Percentiles rank a stretch among this genome's conserved stretches.
Conservation (phyloP, 1,140 invertebrate genomes). For the Samia ricini region DNA sequence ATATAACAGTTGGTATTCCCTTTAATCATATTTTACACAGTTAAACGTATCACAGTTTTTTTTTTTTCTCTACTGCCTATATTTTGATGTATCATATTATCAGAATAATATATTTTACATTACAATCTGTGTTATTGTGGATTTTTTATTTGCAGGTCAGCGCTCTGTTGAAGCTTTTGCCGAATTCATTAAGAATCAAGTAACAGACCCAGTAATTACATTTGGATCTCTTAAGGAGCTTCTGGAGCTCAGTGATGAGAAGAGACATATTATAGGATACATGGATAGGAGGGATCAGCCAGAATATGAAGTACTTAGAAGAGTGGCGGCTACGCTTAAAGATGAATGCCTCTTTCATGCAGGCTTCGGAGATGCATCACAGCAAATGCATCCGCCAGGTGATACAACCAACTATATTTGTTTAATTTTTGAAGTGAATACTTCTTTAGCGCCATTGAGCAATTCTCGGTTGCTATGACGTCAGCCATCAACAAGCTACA, state of each 20-base stretch:
- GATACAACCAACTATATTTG: background rate
- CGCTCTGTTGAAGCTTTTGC: constrained; percentile 88
- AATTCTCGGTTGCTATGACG: no score
- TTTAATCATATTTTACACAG: no score
- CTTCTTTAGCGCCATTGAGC: no score
- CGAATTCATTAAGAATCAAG: constrained; percentile 92
- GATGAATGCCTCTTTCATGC: constrained; percentile 98
- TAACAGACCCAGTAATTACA: constrained; percentile 93
- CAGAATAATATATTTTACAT: no score
- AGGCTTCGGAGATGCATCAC: constrained; percentile 92
- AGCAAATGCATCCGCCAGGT: constrained; percentile 90
- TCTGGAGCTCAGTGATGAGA: constrained; percentile 90
- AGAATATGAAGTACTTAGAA: constrained; percentile 88
- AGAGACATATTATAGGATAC: constrained; percentile 95
- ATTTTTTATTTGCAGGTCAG: constrained; percentile 62
- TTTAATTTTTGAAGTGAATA: no score
- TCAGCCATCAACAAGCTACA: no score
- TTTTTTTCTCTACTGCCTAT: no score
- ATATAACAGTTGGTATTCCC: no score
- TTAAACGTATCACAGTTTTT: no score
- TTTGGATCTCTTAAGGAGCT: constrained; percentile 88
- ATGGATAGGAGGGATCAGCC: constrained; percentile 90
- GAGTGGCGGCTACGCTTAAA: constrained; percentile 92
- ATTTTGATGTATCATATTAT: no score
- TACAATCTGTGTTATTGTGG: no score